Evolutionary conservation across 2,888 invertebrate species (phyloP), one percentile per base, ranked within the genome.

Genomic region (Oasisia sp.): DNA sequence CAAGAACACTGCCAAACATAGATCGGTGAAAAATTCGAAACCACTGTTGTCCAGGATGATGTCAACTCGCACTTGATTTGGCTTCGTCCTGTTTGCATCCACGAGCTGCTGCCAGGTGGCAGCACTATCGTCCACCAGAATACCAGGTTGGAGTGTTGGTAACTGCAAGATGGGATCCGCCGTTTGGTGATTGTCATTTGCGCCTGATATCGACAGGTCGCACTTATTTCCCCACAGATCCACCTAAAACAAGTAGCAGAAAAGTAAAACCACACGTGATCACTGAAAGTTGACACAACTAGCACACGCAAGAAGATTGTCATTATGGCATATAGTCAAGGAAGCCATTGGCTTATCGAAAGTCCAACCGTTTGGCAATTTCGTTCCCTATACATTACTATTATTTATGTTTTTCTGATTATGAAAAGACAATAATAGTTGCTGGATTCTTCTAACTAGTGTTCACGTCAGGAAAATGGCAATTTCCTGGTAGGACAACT

Each of bases 141-240:
- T 97, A 93, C 97, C 97, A 4, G 96, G 94, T 93, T 97, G 97
- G 91, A 98, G 96, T 2, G 96, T 95, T 14, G 97, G 96, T 27
- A 97, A 96, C 94, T 97, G 96, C 92, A 97, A 96, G 91, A 98
- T 95, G 1, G 97, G 97, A 95, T 97, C 96, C 0, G 96, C 96
- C 0, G 95, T 96, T 93, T 97, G 97, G 91, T 97, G 96, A 91
- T 97, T 97, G 89, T 97, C 97, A 92, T 95, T 96, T 32, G 99
- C 99, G 74, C 97, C 97, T 0, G 98, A 98, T 91, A 99, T 97
- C 0, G 99, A 99, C 91, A 99, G 96, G 96, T 99, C 99, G 95
- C 98, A 98, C 95, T 98, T 98, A 96, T 99, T 99, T 0, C 99
- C 98, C 99, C 99, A 99, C 19, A 99, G 97, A 95, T 98, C 97